Evolutionary conservation across 2,113 vertebrate genomes (phyloP).

Genomic region (Acrocephalus arundinaceus): DNA sequence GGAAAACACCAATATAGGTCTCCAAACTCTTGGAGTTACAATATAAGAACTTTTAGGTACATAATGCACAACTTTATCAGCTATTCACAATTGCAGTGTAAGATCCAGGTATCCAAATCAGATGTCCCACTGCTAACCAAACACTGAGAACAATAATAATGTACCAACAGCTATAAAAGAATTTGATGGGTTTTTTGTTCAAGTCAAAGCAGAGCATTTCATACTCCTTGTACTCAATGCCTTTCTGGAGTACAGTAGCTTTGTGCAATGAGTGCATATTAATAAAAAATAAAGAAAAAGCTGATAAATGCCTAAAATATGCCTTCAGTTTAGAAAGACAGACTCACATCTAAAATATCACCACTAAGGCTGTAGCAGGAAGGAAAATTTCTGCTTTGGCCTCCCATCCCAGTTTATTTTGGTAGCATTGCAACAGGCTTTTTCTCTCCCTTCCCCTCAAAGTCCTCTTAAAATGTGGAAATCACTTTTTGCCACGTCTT

Average conservation of each 20-base stretch:
- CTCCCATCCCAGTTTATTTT: not conserved
- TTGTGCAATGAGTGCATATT: not conserved
- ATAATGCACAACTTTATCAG: not conserved
- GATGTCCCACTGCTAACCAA: not conserved
- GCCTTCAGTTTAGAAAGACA: not conserved
- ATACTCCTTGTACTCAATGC: not conserved
- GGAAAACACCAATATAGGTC: not conserved
- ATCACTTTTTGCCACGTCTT: not conserved
- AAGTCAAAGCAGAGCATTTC: not conserved
- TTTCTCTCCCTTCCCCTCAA: not conserved
- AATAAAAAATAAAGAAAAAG: not conserved
- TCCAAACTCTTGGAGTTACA: not conserved
- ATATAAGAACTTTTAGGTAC: not conserved
- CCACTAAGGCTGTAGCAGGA: not conserved
- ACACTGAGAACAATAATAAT: not conserved
- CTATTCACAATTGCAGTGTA: not conserved
- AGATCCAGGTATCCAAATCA: not conserved
- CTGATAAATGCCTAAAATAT: not conserved
- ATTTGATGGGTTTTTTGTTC: not conserved
- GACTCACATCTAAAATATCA: not conserved
- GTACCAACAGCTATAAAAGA: not conserved
- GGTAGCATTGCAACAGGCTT: not conserved
- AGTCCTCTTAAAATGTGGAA: not conserved
- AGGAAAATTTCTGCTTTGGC: not conserved
- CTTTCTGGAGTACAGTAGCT: not conserved